Evolutionary conservation across 2,113 vertebrate genomes (phyloP).

Genomic region (Hippoglossus stenolepis): DNA sequence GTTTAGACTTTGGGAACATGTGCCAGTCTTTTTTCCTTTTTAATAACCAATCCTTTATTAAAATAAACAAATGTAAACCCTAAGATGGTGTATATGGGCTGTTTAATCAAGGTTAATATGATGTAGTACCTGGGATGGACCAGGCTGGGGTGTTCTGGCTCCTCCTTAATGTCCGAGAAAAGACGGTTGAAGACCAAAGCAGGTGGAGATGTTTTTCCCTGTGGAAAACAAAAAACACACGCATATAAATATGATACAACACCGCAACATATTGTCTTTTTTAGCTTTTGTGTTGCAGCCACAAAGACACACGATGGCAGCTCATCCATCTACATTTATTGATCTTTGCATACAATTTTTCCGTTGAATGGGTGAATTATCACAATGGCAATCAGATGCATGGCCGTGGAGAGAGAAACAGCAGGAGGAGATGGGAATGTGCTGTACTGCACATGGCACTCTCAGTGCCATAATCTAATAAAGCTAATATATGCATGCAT

Average conservation of each 20-base stretch:
- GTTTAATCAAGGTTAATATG: not conserved
- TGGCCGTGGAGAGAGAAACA: slow-evolving; percentile 25
- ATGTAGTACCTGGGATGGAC: slow-evolving; percentile 92
- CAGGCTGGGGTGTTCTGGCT: slow-evolving; percentile 89
- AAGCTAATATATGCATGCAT: slow-evolving; percentile 71
- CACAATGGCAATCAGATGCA: slow-evolving; percentile 24
- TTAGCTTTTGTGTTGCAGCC: not conserved
- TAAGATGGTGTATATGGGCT: not conserved
- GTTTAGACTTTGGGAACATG: not conserved
- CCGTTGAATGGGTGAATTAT: slow-evolving; percentile 34
- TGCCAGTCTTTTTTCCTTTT: not conserved
- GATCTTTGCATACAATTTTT: slow-evolving; percentile 33
- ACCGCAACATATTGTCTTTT: not conserved
- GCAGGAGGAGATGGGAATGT: slow-evolving; percentile 38
- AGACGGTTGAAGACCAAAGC: slow-evolving; percentile 87
- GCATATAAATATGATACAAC: slow-evolving; percentile 19
- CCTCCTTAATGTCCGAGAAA: slow-evolving; percentile 97
- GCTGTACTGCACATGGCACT: slow-evolving; percentile 52
- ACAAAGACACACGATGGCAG: slow-evolving; percentile 12
- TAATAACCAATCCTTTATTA: too few species aligned
- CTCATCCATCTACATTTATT: slow-evolving; percentile 25
- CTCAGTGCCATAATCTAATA: slow-evolving; percentile 63
- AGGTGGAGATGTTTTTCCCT: slow-evolving; percentile 86
- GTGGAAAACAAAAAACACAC: slow-evolving; percentile 42
- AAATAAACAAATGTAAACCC: not conserved